phyloP scores from a whole-genome alignment of 2,888 invertebrate genomes.

The Drosophila vallismaia region DNA sequence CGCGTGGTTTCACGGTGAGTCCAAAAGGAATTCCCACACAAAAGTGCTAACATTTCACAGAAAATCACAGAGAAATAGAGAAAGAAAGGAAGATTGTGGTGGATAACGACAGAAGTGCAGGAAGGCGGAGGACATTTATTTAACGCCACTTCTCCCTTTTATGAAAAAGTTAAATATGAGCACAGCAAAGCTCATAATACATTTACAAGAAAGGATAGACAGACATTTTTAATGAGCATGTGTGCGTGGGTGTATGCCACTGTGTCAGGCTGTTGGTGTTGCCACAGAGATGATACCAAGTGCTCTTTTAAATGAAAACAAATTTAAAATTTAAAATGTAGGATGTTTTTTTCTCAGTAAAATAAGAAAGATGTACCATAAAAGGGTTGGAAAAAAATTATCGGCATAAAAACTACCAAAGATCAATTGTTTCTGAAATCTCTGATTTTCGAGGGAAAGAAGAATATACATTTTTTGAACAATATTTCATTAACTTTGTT shows the following conservation, averaged over 20 bases:
- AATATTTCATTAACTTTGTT: not conserved
- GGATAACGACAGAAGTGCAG: not conserved
- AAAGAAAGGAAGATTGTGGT: too few relatives aligned
- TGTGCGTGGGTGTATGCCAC: constrained; percentile 34
- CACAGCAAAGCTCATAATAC: constrained; percentile 63
- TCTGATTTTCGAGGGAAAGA: not conserved
- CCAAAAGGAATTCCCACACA: constrained; percentile 5
- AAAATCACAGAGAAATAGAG: not conserved
- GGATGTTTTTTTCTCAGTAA: not conserved
- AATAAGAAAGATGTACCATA: not conserved
- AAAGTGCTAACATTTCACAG: not conserved
- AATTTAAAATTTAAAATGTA: too few relatives aligned
- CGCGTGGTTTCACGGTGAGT: constrained; percentile 88
- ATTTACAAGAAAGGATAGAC: constrained; percentile 61
- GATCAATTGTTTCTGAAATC: too few relatives aligned
- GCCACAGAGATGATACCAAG: constrained; percentile 17
- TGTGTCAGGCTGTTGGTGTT: constrained; percentile 21
- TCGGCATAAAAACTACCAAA: too few relatives aligned
- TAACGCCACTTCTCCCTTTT: constrained; percentile 69
- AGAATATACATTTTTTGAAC: not conserved
- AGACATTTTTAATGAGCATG: constrained; percentile 76
- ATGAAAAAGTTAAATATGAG: constrained; percentile 71
- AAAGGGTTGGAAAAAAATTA: too few relatives aligned
- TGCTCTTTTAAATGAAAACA: not conserved
- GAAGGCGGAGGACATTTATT: constrained; percentile 57